phyloP scores from a whole-genome alignment of 2,797 vertebrate genomes.

The Brachymystax lenok region DNA sequence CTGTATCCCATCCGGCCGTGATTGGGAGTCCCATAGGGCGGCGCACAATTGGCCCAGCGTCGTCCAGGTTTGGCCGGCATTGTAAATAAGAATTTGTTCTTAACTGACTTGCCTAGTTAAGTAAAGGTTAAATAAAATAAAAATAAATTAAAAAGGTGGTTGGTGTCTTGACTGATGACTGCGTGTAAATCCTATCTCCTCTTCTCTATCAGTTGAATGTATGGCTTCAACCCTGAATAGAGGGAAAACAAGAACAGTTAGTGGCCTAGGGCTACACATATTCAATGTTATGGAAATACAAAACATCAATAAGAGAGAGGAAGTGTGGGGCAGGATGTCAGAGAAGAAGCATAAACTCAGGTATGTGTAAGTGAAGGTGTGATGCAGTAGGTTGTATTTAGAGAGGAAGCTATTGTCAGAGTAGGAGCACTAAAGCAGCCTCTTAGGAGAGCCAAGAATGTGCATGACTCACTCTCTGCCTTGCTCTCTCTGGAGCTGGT shows the following conservation, averaged over 20 bases:
- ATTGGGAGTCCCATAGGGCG: too few species aligned
- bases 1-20: too few species aligned
- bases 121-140: too few species aligned
- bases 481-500: slow-evolving; percentile 46
- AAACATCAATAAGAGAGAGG: neutral
- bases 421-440: neutral
- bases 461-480: slow-evolving; percentile 55
- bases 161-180: neutral
- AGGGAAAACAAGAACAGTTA: neutral
- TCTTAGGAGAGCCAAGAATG: neutral
- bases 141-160: neutral
- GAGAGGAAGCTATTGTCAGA: neutral
- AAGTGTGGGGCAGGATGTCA: neutral
- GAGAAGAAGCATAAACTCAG: neutral
- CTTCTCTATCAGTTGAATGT: neutral
- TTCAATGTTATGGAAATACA: neutral
- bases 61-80: too few species aligned
- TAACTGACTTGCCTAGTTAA: too few species aligned
- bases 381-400: neutral
- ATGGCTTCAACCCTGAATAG: neutral
- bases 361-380: neutral
- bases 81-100: too few species aligned
- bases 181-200: neutral
- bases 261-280: neutral
- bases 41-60: too few species aligned